Base-by-base conservation (phyloP, 2,113 vertebrate genomes). In the Pristiophorus japonicus region DNA sequence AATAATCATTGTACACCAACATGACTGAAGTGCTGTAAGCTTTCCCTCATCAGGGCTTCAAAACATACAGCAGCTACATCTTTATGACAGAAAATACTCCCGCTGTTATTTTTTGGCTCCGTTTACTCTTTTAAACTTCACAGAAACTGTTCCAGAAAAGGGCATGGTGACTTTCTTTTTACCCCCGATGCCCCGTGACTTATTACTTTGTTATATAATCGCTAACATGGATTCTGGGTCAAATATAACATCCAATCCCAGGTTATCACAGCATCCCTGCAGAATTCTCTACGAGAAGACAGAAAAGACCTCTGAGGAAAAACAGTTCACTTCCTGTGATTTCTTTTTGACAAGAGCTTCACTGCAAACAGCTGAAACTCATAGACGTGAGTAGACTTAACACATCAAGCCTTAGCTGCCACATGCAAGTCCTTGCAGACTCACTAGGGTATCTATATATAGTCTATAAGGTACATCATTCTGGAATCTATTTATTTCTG, bases 291-390 rank as follows among this genome's bases (percentile, higher is more conserved):
- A 18, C 67, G 65, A 66, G 42, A 62, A 93, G 34, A 42, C 59
- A 22, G 38, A 63, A 65, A 93, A 93, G n/a, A 93, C 62, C n/a
- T 93, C 55, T 38, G 62, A 65, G 92, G n/a, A 94, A 67, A 93
- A 93, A 47, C 45, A 67, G 63, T 24, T 94, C 63, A 94, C 62
- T 94, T 70, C 90, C 90, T 70, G 42, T 30, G 65, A 94, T 47
- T 94, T 24, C 42, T 34, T 47, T 27, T 67, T 66, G 65, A 45
- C 55, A 65, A 20, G 63, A 67, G 20, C 62, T 67, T 94, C n/a
- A 20, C 42, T 70, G 92, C 65, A 94, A n/a, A 67, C 10, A 67
- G 42, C 59, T 67, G 14, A 22, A 92, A 34, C 10, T n/a, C 88
- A 91, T 38, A 34, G 88, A 63, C 11, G 55, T 34, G 90, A 67